These are phyloP conservation scores for Chelmon rostratus DNA, from an alignment of 2,797 vertebrate species.

Conservation along the genomic window DNA sequence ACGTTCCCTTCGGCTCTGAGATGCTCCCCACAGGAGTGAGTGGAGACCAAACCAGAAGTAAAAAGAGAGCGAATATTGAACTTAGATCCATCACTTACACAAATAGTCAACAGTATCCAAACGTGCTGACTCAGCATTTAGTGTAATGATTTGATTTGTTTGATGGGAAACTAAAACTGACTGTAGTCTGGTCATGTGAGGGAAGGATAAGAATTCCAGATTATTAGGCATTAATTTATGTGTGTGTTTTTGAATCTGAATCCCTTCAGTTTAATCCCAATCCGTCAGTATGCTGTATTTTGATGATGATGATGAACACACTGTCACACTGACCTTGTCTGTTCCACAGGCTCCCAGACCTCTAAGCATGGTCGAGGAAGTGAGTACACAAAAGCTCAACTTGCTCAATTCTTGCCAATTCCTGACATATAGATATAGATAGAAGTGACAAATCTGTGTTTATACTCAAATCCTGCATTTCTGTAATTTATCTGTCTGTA, in stretches of 20 bases:
- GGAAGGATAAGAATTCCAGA: too few relatives aligned
- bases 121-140: background rate
- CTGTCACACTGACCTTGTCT: background rate
- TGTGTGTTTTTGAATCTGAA: background rate
- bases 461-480: too few relatives aligned
- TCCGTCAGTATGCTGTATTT: background rate
- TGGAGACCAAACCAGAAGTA: too few relatives aligned
- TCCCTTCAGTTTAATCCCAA: background rate
- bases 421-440: background rate
- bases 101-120: too few relatives aligned
- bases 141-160: background rate
- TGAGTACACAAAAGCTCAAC: slow-evolving; percentile 5
- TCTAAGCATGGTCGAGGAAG: background rate
- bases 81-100: too few relatives aligned
- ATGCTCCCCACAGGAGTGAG: too few relatives aligned
- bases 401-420: background rate
- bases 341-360: background rate
- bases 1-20: too few relatives aligned
- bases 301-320: background rate
- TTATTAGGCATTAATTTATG: background rate
- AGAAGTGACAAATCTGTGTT: too few relatives aligned
- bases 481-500: background rate
- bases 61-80: too few relatives aligned
- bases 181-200: background rate
- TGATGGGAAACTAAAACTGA: background rate